Evolutionary conservation across 1,140 invertebrate genomes (phyloP).

Genomic region (Uloborus diversus): DNA sequence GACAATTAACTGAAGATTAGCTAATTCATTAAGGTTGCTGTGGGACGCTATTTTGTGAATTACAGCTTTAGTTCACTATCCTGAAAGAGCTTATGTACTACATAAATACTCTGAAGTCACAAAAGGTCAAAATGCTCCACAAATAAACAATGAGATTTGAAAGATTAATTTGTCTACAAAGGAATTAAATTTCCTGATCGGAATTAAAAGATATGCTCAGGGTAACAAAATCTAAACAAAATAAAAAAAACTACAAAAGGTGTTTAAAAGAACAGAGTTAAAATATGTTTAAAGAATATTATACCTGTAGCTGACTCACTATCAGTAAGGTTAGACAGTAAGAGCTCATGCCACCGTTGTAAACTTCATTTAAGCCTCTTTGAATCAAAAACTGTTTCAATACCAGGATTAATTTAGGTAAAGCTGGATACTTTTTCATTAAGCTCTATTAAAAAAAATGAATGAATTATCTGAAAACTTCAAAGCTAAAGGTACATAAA

Average conservation of each 20-base stretch:
- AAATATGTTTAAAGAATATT: too few species aligned
- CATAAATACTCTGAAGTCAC: too few species aligned
- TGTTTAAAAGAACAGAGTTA: too few species aligned
- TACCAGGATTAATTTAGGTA: conserved; percentile 47
- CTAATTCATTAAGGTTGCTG: too few species aligned
- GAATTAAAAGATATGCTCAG: not conserved
- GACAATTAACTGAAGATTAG: too few species aligned
- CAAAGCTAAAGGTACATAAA: too few species aligned
- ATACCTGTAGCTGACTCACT: conserved; percentile 40
- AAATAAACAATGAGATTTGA: too few species aligned
- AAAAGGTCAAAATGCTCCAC: too few species aligned
- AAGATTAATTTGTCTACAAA: not conserved
- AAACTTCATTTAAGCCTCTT: conserved; percentile 56
- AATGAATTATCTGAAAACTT: too few species aligned
- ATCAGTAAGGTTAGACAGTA: conserved; percentile 56
- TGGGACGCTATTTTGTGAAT: too few species aligned
- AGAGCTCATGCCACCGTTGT: conserved; percentile 54
- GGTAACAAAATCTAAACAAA: not conserved
- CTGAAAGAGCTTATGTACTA: too few species aligned
- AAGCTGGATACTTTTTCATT: conserved; percentile 29
- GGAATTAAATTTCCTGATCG: not conserved
- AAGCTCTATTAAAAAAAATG: conserved; percentile 29
- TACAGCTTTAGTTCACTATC: too few species aligned
- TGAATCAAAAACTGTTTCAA: conserved; percentile 53
- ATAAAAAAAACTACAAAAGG: conserved; percentile 1